A percentile compares a stretch with the other conserved stretches of the same genome.
phyloP scores from a whole-genome alignment of 2,113 vertebrate species.

The Formicarius rufipectus region DNA sequence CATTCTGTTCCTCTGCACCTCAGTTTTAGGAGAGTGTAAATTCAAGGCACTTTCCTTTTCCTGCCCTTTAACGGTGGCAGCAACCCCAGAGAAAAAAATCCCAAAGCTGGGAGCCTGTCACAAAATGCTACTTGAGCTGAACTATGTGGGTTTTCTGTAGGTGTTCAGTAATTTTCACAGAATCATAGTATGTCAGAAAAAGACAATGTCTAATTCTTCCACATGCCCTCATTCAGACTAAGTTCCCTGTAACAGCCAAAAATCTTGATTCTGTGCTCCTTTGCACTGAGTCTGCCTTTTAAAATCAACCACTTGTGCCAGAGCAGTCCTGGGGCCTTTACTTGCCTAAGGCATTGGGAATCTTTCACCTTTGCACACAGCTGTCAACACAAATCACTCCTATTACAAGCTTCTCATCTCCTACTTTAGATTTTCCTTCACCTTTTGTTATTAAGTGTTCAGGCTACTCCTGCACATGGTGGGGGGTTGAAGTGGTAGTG shows the following conservation, averaged over 20 bases:
- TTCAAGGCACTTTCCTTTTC: background rate
- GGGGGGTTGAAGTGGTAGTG: background rate
- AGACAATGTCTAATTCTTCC: background rate
- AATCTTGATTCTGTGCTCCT: background rate
- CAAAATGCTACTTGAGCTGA: background rate
- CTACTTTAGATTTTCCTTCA: background rate
- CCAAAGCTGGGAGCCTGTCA: background rate
- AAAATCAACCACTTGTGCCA: background rate
- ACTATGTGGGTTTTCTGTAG: background rate
- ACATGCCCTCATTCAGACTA: background rate
- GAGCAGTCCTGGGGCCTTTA: background rate
- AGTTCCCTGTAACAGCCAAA: background rate
- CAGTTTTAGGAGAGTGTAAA: background rate
- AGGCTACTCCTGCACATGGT: background rate
- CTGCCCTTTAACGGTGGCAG: background rate
- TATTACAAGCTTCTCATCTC: background rate
- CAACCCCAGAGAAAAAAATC: background rate
- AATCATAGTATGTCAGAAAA: background rate
- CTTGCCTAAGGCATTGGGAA: background rate
- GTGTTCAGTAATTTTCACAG: background rate
- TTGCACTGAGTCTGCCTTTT: background rate
- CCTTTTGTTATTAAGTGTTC: background rate
- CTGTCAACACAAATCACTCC: background rate
- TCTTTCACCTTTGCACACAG: background rate
- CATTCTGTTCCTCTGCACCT: background rate